Percentiles rank a stretch among this genome's conserved stretches.
These are phyloP conservation scores for Hirundo rustica DNA, from an alignment of 2,797 vertebrate species.

Conservation along the genomic window DNA sequence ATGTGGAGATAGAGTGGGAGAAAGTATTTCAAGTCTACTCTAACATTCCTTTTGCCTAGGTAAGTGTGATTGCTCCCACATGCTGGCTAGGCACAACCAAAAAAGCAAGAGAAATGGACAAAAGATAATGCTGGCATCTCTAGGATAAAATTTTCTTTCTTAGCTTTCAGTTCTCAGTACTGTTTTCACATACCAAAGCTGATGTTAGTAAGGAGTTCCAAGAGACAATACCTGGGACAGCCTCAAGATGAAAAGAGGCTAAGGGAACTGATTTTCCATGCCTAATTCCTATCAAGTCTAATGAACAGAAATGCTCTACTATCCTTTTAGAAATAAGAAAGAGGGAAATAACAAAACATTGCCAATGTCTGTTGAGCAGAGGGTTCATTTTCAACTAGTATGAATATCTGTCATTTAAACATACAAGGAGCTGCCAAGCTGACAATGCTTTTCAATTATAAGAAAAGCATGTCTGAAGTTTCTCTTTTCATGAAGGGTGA, in stretches of 20 bases:
- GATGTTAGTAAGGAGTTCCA: slow-evolving; percentile 23
- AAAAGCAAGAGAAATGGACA: slow-evolving; percentile 23
- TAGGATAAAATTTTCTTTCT: not conserved
- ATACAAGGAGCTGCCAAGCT: slow-evolving; percentile 68
- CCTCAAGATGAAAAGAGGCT: not conserved
- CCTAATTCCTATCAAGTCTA: slow-evolving; percentile 68
- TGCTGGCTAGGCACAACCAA: not conserved
- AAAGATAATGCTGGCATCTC: slow-evolving; percentile 28
- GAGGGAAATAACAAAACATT: slow-evolving; percentile 40
- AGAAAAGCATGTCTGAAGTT: slow-evolving; percentile 50
- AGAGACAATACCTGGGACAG: not conserved
- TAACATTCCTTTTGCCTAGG: slow-evolving; percentile 21
- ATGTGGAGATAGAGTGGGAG: not conserved
- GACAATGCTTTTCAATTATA: slow-evolving; percentile 73
- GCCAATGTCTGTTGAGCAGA: slow-evolving; percentile 32
- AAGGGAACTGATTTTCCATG: slow-evolving; percentile 47
- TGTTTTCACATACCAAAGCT: not conserved
- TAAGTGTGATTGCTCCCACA: slow-evolving; percentile 21
- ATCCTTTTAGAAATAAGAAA: slow-evolving; percentile 39
- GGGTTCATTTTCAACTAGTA: slow-evolving; percentile 58
- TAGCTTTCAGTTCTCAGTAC: slow-evolving; percentile 9
- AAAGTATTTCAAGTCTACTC: slow-evolving; percentile 41
- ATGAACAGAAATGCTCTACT: slow-evolving; percentile 60
- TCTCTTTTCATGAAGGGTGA: slow-evolving; percentile 55
- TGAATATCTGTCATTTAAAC: slow-evolving; percentile 68